Evolutionary conservation across 1,140 invertebrate genomes (phyloP), one percentile per base, ranked within the genome.

Genomic region (Philaenus spumarius): DNA sequence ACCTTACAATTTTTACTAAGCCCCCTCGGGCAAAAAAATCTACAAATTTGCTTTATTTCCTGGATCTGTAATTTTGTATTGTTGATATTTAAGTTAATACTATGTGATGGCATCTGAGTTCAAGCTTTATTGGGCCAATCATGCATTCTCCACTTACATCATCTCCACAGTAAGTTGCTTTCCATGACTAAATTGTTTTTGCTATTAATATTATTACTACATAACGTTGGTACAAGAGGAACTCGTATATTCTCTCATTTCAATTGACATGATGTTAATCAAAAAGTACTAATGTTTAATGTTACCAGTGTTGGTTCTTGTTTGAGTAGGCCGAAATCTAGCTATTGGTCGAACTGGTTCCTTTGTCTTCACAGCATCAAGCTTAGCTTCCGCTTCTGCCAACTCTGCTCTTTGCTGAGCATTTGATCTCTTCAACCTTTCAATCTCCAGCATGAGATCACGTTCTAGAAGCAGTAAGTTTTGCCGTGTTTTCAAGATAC

Each of bases 391-490:
- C 15, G 30, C 7, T 34, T 50, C 47, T 30, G 47, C 47, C 22
- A 50, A 30, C 24, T 50, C 22, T 30, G 15, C 3, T 26, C 30
- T 50, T n/a, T 50, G 47, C 14, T 11, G 9, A 14, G 47, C 47
- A 30, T 50, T 50, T 23, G 47, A 30, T 34, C 47, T 15, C 22
- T 50, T 24, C 24, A 50, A n/a, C 22, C 24, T 24, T 26, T 50
- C 47, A 30, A 50, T 50, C 22, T 50, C 47, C 47, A 50, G n/a
- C 47, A 50, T 50, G 9, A 50, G 22, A 15, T 50, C 47, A 50
- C 30, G 47, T 19, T 50, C 47, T 50, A 34, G 17, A 50, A 50
- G 2, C 4, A n/a, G 12, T 42, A 20, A n/a, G n/a, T n/a, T n/a
- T n/a, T n/a, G n/a, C n/a, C n/a, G n/a, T n/a, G n/a, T n/a, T n/a